These are phyloP conservation scores for Metallyticus violacea DNA, from an alignment of 2,888 invertebrate species.

Conservation along the genomic window DNA sequence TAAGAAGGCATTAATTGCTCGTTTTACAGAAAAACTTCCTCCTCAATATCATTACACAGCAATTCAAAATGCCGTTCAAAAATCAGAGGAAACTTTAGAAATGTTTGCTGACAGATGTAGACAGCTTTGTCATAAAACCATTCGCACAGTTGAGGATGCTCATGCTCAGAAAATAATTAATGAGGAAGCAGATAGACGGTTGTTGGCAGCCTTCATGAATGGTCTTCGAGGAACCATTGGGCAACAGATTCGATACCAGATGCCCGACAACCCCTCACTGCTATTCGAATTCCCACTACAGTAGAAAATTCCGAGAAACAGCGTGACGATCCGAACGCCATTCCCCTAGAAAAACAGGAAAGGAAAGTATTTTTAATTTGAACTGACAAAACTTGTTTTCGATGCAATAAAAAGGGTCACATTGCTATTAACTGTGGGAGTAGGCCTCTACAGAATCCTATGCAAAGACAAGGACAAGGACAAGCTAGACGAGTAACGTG, in stretches of 20 bases:
- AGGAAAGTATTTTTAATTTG: no score
- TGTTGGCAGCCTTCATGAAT: not conserved
- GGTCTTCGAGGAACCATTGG: not conserved
- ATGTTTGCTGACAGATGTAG: not conserved
- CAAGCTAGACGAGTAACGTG: no score
- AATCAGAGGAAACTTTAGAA: not conserved
- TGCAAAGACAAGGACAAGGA: no score
- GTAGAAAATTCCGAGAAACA: no score
- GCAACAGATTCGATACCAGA: no score
- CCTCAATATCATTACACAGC: not conserved
- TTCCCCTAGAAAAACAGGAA: no score
- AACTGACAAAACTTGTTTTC: no score
- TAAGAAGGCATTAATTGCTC: not conserved
- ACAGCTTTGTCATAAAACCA: not conserved
- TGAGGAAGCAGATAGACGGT: not conserved
- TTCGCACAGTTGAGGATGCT: not conserved
- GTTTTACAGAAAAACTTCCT: not conserved
- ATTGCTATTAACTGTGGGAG: no score
- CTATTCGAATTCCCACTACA: no score
- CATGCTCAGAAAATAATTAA: not conserved
- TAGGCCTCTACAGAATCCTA: no score
- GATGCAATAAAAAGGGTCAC: no score
- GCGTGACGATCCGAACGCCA: no score
- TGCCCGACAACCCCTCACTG: not conserved
- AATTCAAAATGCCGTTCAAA: not conserved